Evolutionary conservation across 2,113 vertebrate genomes (phyloP).

Genomic region (Etheostoma cragini): DNA sequence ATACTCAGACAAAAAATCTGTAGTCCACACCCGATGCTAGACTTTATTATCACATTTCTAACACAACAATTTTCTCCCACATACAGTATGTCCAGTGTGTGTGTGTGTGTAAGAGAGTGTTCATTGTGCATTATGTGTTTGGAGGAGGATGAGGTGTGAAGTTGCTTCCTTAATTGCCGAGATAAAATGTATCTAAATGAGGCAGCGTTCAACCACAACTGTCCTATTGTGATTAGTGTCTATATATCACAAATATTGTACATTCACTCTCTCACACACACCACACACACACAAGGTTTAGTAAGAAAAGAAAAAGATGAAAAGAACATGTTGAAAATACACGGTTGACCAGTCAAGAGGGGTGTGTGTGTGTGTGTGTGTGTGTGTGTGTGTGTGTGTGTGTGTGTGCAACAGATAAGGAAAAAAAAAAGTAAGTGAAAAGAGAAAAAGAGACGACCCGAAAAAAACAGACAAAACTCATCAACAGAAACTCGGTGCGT

Average conservation of each 20-base stretch:
- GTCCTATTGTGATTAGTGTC: constrained; percentile 43
- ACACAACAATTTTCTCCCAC: constrained; percentile 25
- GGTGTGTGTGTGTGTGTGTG: background rate
- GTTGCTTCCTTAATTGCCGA: constrained; percentile 32
- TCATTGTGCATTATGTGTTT: background rate
- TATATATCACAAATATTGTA: constrained; percentile 41
- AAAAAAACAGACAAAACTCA: constrained; percentile 46
- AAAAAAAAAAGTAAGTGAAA: background rate
- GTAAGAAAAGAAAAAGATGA: background rate
- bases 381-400: constrained; percentile 1
- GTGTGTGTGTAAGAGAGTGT: background rate
- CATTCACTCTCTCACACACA: background rate
- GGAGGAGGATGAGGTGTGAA: constrained; percentile 44
- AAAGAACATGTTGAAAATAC: constrained; percentile 28
- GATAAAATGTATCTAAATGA: constrained; percentile 63
- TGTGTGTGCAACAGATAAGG: background rate
- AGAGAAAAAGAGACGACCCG: background rate
- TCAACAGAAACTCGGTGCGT: constrained; percentile 35
- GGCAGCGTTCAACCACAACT: constrained; percentile 39
- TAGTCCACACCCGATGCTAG: background rate
- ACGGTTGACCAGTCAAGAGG: constrained; percentile 20
- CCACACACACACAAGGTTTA: constrained; percentile 13
- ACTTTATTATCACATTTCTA: constrained; percentile 6
- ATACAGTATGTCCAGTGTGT: constrained; percentile 5
- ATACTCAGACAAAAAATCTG: constrained; percentile 6